Evolutionary conservation across 2,113 vertebrate species (phyloP), one percentile per base, ranked within the genome.

Genomic region (Parus major): DNA sequence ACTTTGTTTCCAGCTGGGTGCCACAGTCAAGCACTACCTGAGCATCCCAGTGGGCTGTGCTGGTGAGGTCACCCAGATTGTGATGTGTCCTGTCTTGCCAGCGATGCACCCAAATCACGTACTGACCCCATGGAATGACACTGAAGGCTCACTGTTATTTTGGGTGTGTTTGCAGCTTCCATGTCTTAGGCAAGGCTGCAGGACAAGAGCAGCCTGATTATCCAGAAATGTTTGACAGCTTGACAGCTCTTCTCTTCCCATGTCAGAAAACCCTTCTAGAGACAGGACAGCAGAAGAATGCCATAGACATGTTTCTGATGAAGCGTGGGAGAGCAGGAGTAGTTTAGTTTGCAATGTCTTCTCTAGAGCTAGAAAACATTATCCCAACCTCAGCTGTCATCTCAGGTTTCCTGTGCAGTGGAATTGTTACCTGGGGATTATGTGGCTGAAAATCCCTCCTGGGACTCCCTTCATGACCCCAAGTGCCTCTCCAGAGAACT

Each of bases 41-140:
- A 3, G 25, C 3, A 2, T 71, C n/a, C 55, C 0, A 0, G 15
- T 0, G 2, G 47, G 35, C 75, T 59, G 64, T 78, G 78, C 92
- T 33, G n/a, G 15, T 29, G 61, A 21, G 28, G 31, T 42, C 28
- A 44, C 41, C 22, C n/a, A 2, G 3, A 33, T 2, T 6, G 1
- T 7, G 27, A 19, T 29, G 3, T 15, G 36, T 21, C 57, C 61
- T 1, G 6, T 10, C 15, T 2, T 41, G 56, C 36, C 70, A 46
- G 52, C 3, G 1, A 2, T 10, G 36, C 41, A 31, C 57, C 79
- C 53, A 20, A 2, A 33, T 82, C 61, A 9, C 28, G 5, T 0
- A 0, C 12, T n/a, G 36, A 6, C 35, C 31, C 28, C 63, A 0
- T n/a, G 39, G 15, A 27, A 0, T 2, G n/a, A 25, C 31, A 18